A percentile compares a stretch with the other conserved stretches of the same genome.
These are phyloP conservation scores for Dicrostonyx torquatus DNA, from an alignment of 2,797 vertebrate genomes.

Conservation along the genomic window DNA sequence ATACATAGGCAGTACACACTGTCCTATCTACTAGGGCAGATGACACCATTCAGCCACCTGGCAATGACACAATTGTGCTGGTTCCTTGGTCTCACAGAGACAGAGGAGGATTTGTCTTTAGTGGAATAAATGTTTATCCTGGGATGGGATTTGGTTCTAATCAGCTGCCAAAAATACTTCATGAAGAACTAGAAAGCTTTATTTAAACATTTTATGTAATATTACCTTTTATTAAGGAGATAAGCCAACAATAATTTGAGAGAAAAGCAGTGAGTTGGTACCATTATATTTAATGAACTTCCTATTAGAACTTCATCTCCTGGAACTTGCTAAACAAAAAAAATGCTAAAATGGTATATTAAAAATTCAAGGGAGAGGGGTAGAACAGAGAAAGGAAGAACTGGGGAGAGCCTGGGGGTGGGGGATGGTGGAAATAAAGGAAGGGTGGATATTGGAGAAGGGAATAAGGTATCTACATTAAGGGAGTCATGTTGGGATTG, in stretches of 20 bases:
- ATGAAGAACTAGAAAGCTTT: constrained; percentile 4
- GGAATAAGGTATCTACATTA: too few species aligned
- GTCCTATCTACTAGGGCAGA: neutral
- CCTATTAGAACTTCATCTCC: neutral
- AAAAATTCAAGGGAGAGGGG: too few species aligned
- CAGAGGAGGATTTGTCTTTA: neutral
- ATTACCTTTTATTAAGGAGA: neutral
- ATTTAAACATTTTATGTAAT: neutral
- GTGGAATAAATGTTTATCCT: neutral
- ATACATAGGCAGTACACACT: neutral
- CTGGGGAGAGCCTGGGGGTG: too few species aligned
- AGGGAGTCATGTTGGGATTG: too few species aligned
- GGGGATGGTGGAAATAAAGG: too few species aligned
- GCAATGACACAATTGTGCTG: neutral
- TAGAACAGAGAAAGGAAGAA: too few species aligned
- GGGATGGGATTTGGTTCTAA: neutral
- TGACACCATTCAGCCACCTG: neutral
- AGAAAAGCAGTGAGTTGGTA: neutral
- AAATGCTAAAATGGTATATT: neutral
- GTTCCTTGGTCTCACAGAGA: neutral
- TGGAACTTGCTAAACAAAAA: constrained; percentile 5
- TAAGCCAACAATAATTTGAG: neutral
- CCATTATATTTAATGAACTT: neutral
- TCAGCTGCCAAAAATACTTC: neutral
- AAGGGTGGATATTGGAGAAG: too few species aligned